Conservation (phyloP, 2,797 vertebrate genomes). For the Sitta carolinensis region DNA sequence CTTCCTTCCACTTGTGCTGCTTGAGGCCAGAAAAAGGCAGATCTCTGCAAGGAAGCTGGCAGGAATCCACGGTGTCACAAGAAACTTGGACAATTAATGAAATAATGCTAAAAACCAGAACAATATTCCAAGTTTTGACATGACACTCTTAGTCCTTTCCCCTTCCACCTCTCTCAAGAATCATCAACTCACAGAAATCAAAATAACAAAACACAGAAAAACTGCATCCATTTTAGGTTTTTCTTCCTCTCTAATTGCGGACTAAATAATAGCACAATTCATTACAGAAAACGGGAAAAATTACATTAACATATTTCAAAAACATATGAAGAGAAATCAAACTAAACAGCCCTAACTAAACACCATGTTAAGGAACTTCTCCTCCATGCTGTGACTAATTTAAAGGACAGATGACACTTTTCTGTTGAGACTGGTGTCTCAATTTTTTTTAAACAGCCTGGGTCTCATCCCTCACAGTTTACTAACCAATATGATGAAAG, state of each 20-base stretch:
- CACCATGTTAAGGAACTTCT: neutral
- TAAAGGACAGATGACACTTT: slow-evolving; percentile 18
- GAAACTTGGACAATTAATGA: neutral
- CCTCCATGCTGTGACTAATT: neutral
- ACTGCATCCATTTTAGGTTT: neutral
- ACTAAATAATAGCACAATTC: neutral
- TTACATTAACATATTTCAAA: neutral
- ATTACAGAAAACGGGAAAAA: neutral
- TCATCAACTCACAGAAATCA: neutral
- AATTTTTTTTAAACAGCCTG: neutral
- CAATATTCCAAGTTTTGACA: neutral
- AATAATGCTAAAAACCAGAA: neutral
- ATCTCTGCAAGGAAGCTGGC: neutral
- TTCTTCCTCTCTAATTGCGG: neutral
- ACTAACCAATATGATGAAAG: slow-evolving; percentile 18
- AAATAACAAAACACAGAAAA: neutral
- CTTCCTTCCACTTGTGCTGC: neutral
- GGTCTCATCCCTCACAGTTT: neutral
- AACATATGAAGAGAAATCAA: neutral
- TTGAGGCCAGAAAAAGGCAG: neutral
- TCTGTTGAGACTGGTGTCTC: neutral
- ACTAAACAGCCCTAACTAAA: neutral
- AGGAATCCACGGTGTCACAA: neutral
- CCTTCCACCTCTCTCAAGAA: neutral
- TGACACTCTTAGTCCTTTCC: neutral